phyloP scores from a whole-genome alignment of 1,140 invertebrate species.

The Drosophila bocqueti region DNA sequence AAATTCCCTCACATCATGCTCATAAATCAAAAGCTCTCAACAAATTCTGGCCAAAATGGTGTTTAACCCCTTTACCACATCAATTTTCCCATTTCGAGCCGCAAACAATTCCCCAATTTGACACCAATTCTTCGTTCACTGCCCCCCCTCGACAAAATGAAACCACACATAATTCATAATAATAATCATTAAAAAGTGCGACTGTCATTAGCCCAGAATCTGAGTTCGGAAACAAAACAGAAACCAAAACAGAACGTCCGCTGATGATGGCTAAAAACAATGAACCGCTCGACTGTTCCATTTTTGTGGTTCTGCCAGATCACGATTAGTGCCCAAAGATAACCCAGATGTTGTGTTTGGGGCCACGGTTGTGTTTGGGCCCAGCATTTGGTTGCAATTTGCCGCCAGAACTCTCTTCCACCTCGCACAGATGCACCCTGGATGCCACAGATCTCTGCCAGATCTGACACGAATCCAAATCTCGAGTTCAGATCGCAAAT shows the following conservation, averaged over 20 bases:
- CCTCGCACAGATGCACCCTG: slow-evolving; percentile 17
- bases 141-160: slow-evolving; percentile 26
- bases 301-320: slow-evolving; percentile 60
- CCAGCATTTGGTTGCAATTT: slow-evolving; percentile 48
- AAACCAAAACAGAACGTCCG: slow-evolving; percentile 30
- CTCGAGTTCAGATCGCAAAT: slow-evolving; percentile 58
- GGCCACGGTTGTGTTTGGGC: slow-evolving; percentile 12
- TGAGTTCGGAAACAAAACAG: slow-evolving; percentile 26
- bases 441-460: slow-evolving; percentile 30
- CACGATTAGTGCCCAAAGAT: slow-evolving; percentile 68
- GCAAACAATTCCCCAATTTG: slow-evolving; percentile 54
- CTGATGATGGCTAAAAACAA: slow-evolving; percentile 51
- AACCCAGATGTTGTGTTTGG: slow-evolving; percentile 54
- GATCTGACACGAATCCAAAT: slow-evolving; percentile 63
- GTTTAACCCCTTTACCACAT: slow-evolving; percentile 37
- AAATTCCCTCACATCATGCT: slow-evolving; percentile 1
- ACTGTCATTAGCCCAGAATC: slow-evolving; percentile 77
- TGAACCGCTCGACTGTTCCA: slow-evolving; percentile 37
- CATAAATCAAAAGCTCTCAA: slow-evolving; percentile 20
- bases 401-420: slow-evolving; percentile 41
- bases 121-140: slow-evolving; percentile 57
- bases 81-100: slow-evolving; percentile 25
- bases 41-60: slow-evolving; percentile 15
- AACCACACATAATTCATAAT: slow-evolving; percentile 69
- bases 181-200: slow-evolving; percentile 75